Base-by-base conservation (phyloP, 2,888 invertebrate genomes). In the Merodon equestris region DNA sequence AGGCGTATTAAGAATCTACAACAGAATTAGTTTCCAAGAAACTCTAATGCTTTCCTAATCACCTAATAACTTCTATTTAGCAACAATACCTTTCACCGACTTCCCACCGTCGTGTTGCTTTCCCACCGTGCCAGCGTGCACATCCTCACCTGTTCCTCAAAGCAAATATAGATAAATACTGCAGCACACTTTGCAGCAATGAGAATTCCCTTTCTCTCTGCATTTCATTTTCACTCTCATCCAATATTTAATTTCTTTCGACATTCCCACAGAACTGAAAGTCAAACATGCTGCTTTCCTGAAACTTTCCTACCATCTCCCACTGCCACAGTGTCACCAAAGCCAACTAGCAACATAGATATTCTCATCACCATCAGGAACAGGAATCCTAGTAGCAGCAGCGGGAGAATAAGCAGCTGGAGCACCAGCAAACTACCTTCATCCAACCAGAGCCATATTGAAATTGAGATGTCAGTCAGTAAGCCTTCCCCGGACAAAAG, bases 391-490 rank as follows among this genome's bases (percentile, higher is more conserved):
- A 53, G 50, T 17, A 53, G 34, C 60, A 60, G 42, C 64, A 50
- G 34, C 13, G 9, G 10, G 14, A 45, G 15, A 4, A 27, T 4
- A 27, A 7, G 3, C 27, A 27, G 27, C 27, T 27, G 7, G 27
- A 48, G 48, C 14, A 54, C 45, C 54, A 50, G 14, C 47, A 53
- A 53, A 19, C 47, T 66, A 51, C 60, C 54, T 72, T 56, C 72
- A n/a, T n/a, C n/a, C n/a, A n/a, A n/a, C n/a, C n/a, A n/a, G 63
- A 67, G 63, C 68, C 63, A 64, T 70, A 74, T 79, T 79, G 79
- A 79, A 79, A 79, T 79, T 79, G 79, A 79, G 74, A 74, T 70
- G 74, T 79, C 79, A 79, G 74, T 74, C 74, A 79, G 68, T 50
- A 27, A 27, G 44, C 36, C 53, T 45, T 51, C 18, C 51, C 56